phyloP scores from a whole-genome alignment of 2,888 invertebrate species.

The Amphipoea oculea region DNA sequence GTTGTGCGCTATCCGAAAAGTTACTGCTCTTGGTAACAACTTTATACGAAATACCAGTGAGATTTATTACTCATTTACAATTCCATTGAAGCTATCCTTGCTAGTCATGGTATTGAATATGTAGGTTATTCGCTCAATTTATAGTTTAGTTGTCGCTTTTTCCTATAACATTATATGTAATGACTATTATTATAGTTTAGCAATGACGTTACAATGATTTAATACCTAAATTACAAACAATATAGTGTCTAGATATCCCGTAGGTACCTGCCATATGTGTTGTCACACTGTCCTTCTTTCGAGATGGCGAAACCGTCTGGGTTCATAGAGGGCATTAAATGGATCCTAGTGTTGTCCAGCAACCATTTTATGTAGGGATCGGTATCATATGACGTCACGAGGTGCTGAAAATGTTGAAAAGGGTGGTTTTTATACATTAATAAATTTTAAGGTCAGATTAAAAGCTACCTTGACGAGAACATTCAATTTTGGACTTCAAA shows the following conservation, averaged over 20 bases:
- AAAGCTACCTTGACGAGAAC: neutral
- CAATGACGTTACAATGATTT: slow-evolving; percentile 6
- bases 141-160: slow-evolving; percentile 35
- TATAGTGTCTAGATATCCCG: slow-evolving; percentile 32
- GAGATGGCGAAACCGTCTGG: slow-evolving; percentile 99
- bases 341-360: slow-evolving; percentile 98
- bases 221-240: slow-evolving; percentile 3
- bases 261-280: slow-evolving; percentile 95
- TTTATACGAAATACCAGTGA: slow-evolving; percentile 25
- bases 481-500: neutral
- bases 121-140: slow-evolving; percentile 49
- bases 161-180: neutral
- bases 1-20: neutral
- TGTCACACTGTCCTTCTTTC: slow-evolving; percentile 96
- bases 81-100: slow-evolving; percentile 35
- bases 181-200: slow-evolving; percentile 17
- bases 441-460: neutral
- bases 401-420: slow-evolving; percentile 91
- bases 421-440: neutral
- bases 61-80: slow-evolving; percentile 14
- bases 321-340: slow-evolving; percentile 99
- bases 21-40: slow-evolving; percentile 16
- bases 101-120: slow-evolving; percentile 48
- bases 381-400: slow-evolving; percentile 95
- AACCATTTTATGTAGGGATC: slow-evolving; percentile 97